These are phyloP conservation scores for Nipponia nippon DNA, from an alignment of 2,113 vertebrate genomes.

Conservation along the genomic window DNA sequence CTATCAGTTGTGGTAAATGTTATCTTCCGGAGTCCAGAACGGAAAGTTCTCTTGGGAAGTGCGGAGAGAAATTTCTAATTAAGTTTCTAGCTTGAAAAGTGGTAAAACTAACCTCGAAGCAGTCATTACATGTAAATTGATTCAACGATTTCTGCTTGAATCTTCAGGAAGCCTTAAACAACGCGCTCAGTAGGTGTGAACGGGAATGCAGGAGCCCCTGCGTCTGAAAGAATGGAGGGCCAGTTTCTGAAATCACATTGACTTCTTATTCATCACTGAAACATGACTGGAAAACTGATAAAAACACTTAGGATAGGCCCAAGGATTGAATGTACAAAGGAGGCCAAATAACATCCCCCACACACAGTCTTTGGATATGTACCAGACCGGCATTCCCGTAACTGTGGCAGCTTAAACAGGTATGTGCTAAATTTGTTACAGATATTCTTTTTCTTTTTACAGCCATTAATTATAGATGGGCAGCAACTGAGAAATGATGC, in stretches of 20 bases:
- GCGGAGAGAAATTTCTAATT: background rate
- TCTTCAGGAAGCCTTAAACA: background rate
- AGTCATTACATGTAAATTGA: background rate
- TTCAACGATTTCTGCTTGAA: background rate
- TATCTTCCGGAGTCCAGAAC: background rate
- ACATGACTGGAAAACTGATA: background rate
- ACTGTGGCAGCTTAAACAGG: background rate
- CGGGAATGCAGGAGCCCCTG: background rate
- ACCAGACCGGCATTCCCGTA: background rate
- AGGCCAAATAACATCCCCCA: fast-evolving
- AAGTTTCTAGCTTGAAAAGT: background rate
- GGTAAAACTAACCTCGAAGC: background rate
- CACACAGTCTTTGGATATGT: too few species aligned
- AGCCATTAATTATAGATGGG: background rate
- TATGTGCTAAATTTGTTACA: background rate
- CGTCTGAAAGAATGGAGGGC: background rate
- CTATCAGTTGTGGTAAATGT: background rate
- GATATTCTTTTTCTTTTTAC: background rate
- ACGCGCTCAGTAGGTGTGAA: background rate
- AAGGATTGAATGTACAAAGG: background rate
- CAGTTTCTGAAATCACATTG: background rate
- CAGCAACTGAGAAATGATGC: background rate
- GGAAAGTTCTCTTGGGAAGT: background rate
- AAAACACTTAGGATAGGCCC: background rate
- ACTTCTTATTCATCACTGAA: background rate